Evolutionary conservation across 2,113 vertebrate genomes (phyloP).

Genomic region (Bambusicola thoracicus): DNA sequence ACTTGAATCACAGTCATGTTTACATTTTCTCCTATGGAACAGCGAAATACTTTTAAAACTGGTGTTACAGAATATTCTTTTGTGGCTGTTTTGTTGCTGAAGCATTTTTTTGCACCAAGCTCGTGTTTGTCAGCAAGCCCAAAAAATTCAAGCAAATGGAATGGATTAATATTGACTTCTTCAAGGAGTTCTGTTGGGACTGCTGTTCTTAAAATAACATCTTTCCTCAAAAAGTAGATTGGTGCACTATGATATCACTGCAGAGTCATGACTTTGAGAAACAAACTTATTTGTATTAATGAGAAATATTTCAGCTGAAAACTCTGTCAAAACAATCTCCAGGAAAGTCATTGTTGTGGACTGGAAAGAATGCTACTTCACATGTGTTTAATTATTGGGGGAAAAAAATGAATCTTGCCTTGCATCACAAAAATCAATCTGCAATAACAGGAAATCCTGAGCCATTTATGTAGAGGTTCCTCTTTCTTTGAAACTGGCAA

Average conservation of each 20-base stretch:
- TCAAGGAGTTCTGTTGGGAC: conserved; percentile 43
- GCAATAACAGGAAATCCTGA: conserved; percentile 79
- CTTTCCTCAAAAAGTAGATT: conserved; percentile 24
- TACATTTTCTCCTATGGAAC: not conserved
- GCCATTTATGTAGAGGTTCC: conserved; percentile 67
- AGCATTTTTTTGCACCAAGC: conserved; percentile 30
- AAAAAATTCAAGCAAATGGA: not conserved
- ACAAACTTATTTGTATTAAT: conserved; percentile 44
- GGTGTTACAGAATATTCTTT: not conserved
- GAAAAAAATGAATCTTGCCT: conserved; percentile 46
- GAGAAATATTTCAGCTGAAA: conserved; percentile 72
- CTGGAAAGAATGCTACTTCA: conserved; percentile 72
- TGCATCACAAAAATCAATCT: conserved; percentile 71
- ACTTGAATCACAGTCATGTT: not conserved
- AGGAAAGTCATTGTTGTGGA: conserved; percentile 59
- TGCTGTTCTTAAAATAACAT: conserved; percentile 26
- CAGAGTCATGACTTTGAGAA: conserved; percentile 30
- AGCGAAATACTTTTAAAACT: not conserved
- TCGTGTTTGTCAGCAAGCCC: not conserved
- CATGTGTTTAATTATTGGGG: conserved; percentile 76
- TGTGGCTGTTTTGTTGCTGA: not conserved
- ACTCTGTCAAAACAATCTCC: conserved; percentile 64
- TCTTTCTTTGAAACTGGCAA: conserved; percentile 67
- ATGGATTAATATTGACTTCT: not conserved
- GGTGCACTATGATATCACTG: conserved; percentile 47